Conservation (phyloP, 2,113 vertebrate species). For the Irena cyanogastra region DNA sequence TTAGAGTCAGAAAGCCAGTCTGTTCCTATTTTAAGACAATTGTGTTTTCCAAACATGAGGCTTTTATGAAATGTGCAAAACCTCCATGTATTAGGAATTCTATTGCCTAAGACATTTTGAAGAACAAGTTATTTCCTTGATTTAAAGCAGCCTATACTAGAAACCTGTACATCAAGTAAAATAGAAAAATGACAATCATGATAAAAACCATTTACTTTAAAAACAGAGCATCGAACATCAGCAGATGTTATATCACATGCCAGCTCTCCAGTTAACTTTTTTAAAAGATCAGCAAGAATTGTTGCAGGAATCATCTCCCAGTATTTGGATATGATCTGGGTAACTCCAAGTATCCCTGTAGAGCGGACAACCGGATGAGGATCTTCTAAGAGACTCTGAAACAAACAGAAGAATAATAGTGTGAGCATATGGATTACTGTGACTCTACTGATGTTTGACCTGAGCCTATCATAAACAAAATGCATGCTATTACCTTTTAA, state of each 20-base stretch:
- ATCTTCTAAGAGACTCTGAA: slow-evolving; percentile 86
- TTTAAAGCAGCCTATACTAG: not conserved
- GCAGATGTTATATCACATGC: slow-evolving; percentile 81
- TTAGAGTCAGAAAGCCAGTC: not conserved
- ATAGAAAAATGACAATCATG: not conserved
- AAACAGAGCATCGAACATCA: slow-evolving; percentile 91
- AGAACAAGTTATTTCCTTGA: not conserved
- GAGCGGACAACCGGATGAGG: slow-evolving; percentile 87
- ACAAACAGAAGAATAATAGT: not conserved
- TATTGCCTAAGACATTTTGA: not conserved
- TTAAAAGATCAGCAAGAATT: slow-evolving; percentile 84
- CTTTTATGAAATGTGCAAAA: not conserved
- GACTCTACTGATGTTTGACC: not conserved
- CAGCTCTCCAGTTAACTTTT: slow-evolving; percentile 82
- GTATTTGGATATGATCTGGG: slow-evolving; percentile 85
- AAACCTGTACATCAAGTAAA: not conserved
- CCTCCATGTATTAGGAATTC: not conserved
- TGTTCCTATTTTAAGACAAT: not conserved
- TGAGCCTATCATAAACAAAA: not conserved
- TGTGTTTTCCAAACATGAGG: not conserved
- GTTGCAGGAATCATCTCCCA: slow-evolving; percentile 91
- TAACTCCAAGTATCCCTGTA: slow-evolving; percentile 83
- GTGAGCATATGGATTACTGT: not conserved
- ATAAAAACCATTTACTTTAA: slow-evolving; percentile 77
- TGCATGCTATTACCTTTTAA: not conserved